Evolutionary conservation across 2,888 invertebrate genomes (phyloP), one percentile per base, ranked within the genome.

Genomic region (Cepaea hortensis): DNA sequence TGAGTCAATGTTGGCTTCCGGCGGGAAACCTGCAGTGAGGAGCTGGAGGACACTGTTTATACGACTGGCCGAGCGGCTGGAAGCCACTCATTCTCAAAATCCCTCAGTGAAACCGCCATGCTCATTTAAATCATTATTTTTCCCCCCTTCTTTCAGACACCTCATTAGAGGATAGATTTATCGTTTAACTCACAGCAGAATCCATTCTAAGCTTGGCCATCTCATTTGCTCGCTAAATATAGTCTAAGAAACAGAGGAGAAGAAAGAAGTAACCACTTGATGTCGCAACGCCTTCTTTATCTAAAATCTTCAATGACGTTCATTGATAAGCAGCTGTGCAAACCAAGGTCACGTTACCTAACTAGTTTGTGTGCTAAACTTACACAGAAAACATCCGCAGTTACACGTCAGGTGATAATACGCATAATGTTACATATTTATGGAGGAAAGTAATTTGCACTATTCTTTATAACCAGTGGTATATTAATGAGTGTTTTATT

Each of bases 81-180:
- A 82, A 82, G 82, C 82, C 82, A 70, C 72, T 82, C 82, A 82
- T 70, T 70, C 50, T 5, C 61, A 73, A 72, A 72, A 23, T 55
- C 82, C 72, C 35, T 61, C n/a, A 11, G 3, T 15, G 7, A 73
- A 82, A 18, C 70, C 82, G 15, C 73, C 55, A 62, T 79, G 61
- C 35, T 79, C 62, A 62, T 62, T 61, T 15, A 23, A 20, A 82
- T 82, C 72, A 82, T 70, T 82, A 82, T 82, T 82, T 55, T 82
- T 72, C 11, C 72, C 50, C n/a, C 55, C 61, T 73, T n/a, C 55
- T 55, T 18, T 70, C 48, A 2, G 61, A 73, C 23, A 18, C 55
- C 72, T 82, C 82, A 73, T 82, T 82, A 82, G 82, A 82, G 70
- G 15, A 82, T 82, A 65, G 72, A 72, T 73, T 73, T 82, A 82